Evolutionary conservation across 2,888 invertebrate species (phyloP).

Genomic region (Xylocampa areola): DNA sequence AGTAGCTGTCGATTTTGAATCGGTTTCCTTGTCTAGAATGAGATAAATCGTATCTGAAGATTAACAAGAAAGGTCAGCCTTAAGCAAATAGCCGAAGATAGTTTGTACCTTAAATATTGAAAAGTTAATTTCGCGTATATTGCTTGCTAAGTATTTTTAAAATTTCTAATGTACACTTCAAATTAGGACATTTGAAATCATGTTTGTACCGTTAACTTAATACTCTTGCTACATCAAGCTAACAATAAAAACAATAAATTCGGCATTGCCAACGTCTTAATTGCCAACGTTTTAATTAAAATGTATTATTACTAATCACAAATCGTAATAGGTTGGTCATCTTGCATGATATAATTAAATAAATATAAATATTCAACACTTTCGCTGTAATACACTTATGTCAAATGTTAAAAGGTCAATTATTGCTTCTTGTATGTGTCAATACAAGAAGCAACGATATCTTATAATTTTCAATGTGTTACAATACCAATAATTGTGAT

Average conservation of each 20-base stretch:
- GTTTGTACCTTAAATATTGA: conserved; percentile 7
- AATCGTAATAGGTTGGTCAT: conserved; percentile 18
- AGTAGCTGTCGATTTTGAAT: conserved; percentile 18
- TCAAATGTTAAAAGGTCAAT: conserved; percentile 12
- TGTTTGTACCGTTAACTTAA: too few species aligned
- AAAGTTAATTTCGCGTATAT: too few species aligned
- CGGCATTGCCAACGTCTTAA: too few species aligned
- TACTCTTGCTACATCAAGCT: too few species aligned
- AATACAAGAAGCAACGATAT: conserved; percentile 2
- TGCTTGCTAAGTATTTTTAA: too few species aligned
- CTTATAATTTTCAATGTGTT: neutral
- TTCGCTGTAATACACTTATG: conserved; percentile 13
- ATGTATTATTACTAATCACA: conserved; percentile 22
- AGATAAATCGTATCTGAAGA: conserved; percentile 15
- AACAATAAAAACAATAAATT: too few species aligned
- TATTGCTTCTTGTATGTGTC: conserved; percentile 3
- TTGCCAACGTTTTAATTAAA: too few species aligned
- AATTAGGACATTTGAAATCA: too few species aligned
- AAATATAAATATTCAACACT: conserved; percentile 30
- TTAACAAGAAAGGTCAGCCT: conserved; percentile 25
- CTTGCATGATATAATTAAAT: conserved; percentile 28
- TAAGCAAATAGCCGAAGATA: conserved; percentile 11
- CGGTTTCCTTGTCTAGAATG: conserved; percentile 24
- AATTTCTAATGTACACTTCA: too few species aligned
- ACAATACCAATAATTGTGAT: too few species aligned